Percentiles rank a stretch among this genome's conserved stretches.
Conservation (phyloP, 92 coral and sea anemone genomes). For the Palythoa grandis region DNA sequence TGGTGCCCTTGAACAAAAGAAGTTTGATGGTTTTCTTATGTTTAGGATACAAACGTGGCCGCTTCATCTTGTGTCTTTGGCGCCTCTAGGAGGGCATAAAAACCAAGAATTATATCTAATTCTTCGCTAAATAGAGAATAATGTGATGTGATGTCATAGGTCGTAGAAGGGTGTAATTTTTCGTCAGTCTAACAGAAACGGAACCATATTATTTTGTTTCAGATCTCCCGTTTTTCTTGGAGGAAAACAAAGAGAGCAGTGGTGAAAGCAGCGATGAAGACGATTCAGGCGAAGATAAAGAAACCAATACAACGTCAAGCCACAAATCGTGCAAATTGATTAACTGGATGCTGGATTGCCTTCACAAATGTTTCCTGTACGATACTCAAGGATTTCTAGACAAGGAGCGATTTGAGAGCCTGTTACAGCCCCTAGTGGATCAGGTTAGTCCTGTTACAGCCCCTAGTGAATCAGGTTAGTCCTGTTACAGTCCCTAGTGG, state of each 20-base stretch:
- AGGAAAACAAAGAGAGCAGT: slow-evolving; percentile 44
- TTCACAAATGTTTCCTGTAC: slow-evolving; percentile 86
- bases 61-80: too few species aligned
- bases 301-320: background rate
- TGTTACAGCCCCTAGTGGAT: slow-evolving; percentile 90
- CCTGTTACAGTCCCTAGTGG: too few species aligned
- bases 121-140: too few species aligned
- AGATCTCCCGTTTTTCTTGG: slow-evolving; percentile 74
- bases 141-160: too few species aligned
- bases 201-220: background rate
- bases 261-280: slow-evolving; percentile 44
- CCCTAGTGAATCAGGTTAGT: too few species aligned
- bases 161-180: too few species aligned
- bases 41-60: too few species aligned
- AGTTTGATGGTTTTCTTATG: too few species aligned
- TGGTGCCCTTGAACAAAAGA: too few species aligned
- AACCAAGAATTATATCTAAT: too few species aligned
- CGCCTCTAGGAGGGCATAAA: too few species aligned
- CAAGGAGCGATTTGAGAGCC: slow-evolving; percentile 84
- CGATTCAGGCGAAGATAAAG: slow-evolving; percentile 28
- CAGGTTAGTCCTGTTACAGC: slow-evolving; percentile 64
- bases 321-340: slow-evolving; percentile 68
- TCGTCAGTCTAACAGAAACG: too few species aligned
- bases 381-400: slow-evolving; percentile 90
- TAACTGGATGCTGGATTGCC: slow-evolving; percentile 76